Base-by-base conservation (phyloP, 2,888 invertebrate genomes). In the Digitonthophagus gazella region DNA sequence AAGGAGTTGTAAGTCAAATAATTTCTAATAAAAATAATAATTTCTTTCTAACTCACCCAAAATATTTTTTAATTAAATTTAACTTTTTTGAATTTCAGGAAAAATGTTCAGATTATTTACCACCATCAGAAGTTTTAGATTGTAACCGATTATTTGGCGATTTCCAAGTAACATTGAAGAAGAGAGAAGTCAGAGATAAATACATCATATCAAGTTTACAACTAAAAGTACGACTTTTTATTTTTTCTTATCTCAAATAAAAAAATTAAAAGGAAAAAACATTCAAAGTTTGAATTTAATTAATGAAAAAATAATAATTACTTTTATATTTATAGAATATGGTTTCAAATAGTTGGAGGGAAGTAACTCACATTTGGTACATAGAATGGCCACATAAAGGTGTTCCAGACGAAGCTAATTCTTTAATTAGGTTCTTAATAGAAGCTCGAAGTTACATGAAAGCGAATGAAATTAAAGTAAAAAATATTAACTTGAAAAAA, bases 351-450 rank as follows among this genome's bases (percentile, higher is more conserved):
- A 90, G 92, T 71, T 92, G 93, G 87, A 84, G 96, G 58, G 96
- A 97, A 81, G 87, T 97, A 67, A 93, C 91, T 0, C 97, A 97
- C 79, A 89, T 96, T 78, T 97, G 97, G 96, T 96, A 95, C 84
- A 90, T 94, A 78, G 86, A 86, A 56, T 97, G 97, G 97, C 96
- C 97, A 0, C 88, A 89, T n/a, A 89, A 91, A 72, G 95, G 95
- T 0, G 91, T 93, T 0, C 96, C 96, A 1, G 87, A 88, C 4
- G 95, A 96, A 77, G 91, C 91, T 66, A 90, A 92, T 66, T 92
- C 93, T 0, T 85, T 97, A 63, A 92, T 96, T 64, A 93, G 95
- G 66, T 94, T 96, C 84, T 85, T 97, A 57, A 88, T 93, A 15
- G 96, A 96, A 82, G 93, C 94, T 72, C 87, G 96, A 68, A 84